Evolutionary conservation across 2,113 vertebrate genomes (phyloP).

Genomic region (Pedetes capensis): DNA sequence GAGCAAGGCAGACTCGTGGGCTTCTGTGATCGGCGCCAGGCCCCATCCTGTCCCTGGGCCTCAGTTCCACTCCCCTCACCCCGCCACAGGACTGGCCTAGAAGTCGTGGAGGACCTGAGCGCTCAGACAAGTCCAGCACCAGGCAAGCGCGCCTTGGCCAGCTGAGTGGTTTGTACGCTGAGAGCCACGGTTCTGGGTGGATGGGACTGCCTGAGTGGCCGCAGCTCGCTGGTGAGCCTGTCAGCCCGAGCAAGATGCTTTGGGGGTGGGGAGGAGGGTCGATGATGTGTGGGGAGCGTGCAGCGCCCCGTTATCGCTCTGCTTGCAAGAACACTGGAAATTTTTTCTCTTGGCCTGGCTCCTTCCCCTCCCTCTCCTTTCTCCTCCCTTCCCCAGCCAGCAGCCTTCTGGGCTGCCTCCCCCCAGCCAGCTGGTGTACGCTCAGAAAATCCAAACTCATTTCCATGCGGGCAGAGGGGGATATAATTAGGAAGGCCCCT

Average conservation of each 20-base stretch:
- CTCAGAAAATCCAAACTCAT: constrained; percentile 78
- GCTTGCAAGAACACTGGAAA: constrained; percentile 53
- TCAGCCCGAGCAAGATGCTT: neutral
- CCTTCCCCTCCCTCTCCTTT: constrained; percentile 62
- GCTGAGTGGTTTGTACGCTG: neutral
- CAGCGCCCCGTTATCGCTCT: constrained; percentile 45
- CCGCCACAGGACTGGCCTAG: neutral
- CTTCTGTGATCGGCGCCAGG: neutral
- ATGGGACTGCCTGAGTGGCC: neutral
- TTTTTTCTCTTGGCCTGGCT: constrained; percentile 72
- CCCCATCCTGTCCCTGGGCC: neutral
- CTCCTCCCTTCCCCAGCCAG: constrained; percentile 69
- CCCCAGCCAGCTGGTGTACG: constrained; percentile 77
- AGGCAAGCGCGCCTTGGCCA: neutral
- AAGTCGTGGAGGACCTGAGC: neutral
- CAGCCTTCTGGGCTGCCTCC: constrained; percentile 78
- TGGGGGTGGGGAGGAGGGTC: neutral
- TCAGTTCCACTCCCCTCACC: neutral
- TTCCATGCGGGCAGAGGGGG: constrained; percentile 75
- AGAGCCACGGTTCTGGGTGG: neutral
- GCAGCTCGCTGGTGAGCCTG: neutral
- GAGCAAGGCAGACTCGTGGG: neutral
- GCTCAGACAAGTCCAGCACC: neutral
- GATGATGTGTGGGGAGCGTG: neutral
- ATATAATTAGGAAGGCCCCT: constrained; percentile 73